Evolutionary conservation across 2,888 invertebrate genomes (phyloP), one percentile per base, ranked within the genome.

Genomic region (Ennomos erosarius): DNA sequence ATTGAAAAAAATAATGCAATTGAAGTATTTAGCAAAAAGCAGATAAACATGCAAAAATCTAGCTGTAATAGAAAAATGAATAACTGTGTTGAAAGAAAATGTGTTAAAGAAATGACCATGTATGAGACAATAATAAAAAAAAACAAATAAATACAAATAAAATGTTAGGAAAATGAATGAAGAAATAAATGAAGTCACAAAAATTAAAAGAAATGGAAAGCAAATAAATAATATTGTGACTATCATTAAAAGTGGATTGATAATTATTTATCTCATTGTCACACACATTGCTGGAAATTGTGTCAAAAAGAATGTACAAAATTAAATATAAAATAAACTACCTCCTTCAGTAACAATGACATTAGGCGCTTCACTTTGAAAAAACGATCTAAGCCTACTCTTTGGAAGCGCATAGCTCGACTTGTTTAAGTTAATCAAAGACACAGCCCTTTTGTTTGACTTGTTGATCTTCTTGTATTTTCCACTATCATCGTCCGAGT

Each of bases 261-360:
- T 37, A 11, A 48, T 10, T 26, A 38, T n/a, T 10, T 35, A 43
- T 43, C n/a, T 34, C 11, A 45, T 50, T 48, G 58, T 34, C 42
- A 16, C 38, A 58, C n/a, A 58, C 36, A 48, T 43, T 49, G 48
- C n/a, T 16, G 16, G 44, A 13, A 3, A 44, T 35, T 0, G 58
- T 50, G 40, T 57, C 34, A 10, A 36, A 48, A 12, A 61, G 36
- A 54, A 59, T 35, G 55, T 35, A 59, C 35, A 52, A 57, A 54
- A 26, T 45, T 50, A 57, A 54, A 26, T 45, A 43, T 39, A 39
- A 34, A 36, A 42, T 43, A 51, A 55, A 37, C 59, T 93, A 93
- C 93, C 93, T 93, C 92, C 93, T 91, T 92, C 91, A 59, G 93
- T 91, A 46, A 92, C 88, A 67, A 92, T 87, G 56, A 93, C 90